Evolutionary conservation across 2,888 invertebrate genomes (phyloP), one percentile per base, ranked within the genome.

Genomic region (Emmelina monodactyla): DNA sequence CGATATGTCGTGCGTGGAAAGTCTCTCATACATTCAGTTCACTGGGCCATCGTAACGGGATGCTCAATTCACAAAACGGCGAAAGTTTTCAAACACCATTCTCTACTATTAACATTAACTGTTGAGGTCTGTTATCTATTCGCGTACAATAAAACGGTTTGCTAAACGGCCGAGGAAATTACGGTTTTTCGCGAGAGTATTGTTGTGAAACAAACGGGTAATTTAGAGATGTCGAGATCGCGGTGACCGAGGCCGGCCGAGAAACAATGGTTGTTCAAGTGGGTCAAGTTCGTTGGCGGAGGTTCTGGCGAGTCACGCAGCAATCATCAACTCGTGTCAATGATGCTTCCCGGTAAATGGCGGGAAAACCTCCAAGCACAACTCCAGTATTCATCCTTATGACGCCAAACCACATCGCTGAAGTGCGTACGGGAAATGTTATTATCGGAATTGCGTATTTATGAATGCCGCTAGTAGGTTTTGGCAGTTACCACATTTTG

Each of bases 31-130:
- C n/a, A 65, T 62, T 56, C 58, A 55, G 63, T 57, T 58, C 60
- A 68, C 58, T 69, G 50, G 58, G 57, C 56, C 53, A 46, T 49
- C 33, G 50, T 71, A 76, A 73, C 75, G 76, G 76, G 58, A 65
- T 52, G 46, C 55, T 10, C 32, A 22, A 58, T 58, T 56, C 52
- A 61, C 53, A 57, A 58, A 58, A 58, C 56, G 56, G 55, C 47
- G 73, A 76, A 75, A 73, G 75, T 66, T 69, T 64, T 62, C 73
- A 75, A 76, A 75, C n/a, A n/a, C n/a, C n/a, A n/a, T 19, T 19
- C 5, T 6, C 9, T 19, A 9, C 19, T 19, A 19, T 19, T 9
- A 9, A 19, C 19, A 19, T 19, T 19, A 19, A 19, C 19, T 19
- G 5, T 5, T 19, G 19, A 19, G 19, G 19, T 9, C 19, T 19